These are phyloP conservation scores for Pocota personata DNA, from an alignment of 2,888 invertebrate species.

Conservation along the genomic window DNA sequence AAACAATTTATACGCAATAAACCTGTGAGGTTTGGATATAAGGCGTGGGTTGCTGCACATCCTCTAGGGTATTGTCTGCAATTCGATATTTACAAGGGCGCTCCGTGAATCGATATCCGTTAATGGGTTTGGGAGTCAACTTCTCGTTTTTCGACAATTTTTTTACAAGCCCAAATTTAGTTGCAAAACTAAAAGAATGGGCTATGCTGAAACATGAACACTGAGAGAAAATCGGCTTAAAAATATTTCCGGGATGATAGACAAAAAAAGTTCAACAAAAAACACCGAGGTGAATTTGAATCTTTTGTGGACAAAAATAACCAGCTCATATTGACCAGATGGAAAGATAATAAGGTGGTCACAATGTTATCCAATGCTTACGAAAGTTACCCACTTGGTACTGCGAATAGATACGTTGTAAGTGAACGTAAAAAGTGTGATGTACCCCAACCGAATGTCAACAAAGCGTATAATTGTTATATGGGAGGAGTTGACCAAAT, in stretches of 20 bases:
- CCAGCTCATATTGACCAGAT: neutral
- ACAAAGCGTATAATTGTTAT: neutral
- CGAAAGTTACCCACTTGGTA: neutral
- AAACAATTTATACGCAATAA: neutral
- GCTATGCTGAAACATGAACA: neutral
- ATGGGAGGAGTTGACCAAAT: neutral
- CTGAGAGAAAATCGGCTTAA: neutral
- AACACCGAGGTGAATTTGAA: neutral
- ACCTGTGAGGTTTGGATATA: neutral
- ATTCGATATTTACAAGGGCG: neutral
- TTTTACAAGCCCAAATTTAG: neutral
- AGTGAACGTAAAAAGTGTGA: neutral
- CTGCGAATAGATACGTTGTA: neutral
- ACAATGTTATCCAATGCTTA: neutral
- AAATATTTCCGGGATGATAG: neutral
- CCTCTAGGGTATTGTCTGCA: neutral
- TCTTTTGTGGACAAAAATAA: neutral
- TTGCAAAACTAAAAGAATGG: neutral
- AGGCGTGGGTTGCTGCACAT: neutral
- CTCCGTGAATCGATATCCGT: neutral
- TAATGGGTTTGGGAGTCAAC: neutral
- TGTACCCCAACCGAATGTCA: neutral
- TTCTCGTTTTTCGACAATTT: neutral
- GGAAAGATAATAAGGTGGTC: neutral
- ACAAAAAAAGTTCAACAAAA: neutral